Evolutionary conservation across 1,140 invertebrate species (phyloP), one percentile per base, ranked within the genome.

Genomic region (Fopius arisanus): DNA sequence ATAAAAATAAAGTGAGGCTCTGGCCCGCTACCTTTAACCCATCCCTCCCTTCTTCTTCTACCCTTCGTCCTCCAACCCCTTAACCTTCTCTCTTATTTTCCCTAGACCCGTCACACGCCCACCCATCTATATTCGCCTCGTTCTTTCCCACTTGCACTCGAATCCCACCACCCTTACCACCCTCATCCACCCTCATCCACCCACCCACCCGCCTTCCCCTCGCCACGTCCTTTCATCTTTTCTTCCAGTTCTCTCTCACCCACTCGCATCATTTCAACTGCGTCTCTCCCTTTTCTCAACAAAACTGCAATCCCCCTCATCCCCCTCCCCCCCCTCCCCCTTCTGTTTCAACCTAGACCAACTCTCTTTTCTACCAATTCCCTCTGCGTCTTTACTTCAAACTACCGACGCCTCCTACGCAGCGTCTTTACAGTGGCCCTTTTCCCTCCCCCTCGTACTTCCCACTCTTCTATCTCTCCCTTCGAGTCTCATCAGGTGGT

Each of bases 1-100:
- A 88, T 88, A 88, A 88, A 88, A 87, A 87, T 87, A 88, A 88
- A 87, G 85, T 83, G 86, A 87, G 86, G 81, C 84, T 86, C 84
- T 86, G 82, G 86, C 83, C 86, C 84, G 83, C 84, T 85, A 87
- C 85, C 84, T 86, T 88, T 87, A 86, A 87, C 84, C 85, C 85
- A 82, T 82, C 83, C 79, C 76, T 68, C 72, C 78, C 75, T 71
- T 77, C 77, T 28, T 70, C 41, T 77, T 76, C 76, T 76, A 74
- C 77, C 75, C 79, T 75, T 75, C 76, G 75, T 73, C 77, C 76
- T 80, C 78, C 77, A 3, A 19, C 65, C 72, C 65, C 65, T 19
- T 67, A 40, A 51, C 43, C 33, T 37, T 33, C 43, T 70, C 68
- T 54, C 37, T 70, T 65, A 41, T 74, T 66, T 51, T 74, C 68